A percentile compares a stretch with the other conserved stretches of the same genome.
Conservation (phyloP, 2,888 invertebrate species). For the Exephanes ischioxanthus region DNA sequence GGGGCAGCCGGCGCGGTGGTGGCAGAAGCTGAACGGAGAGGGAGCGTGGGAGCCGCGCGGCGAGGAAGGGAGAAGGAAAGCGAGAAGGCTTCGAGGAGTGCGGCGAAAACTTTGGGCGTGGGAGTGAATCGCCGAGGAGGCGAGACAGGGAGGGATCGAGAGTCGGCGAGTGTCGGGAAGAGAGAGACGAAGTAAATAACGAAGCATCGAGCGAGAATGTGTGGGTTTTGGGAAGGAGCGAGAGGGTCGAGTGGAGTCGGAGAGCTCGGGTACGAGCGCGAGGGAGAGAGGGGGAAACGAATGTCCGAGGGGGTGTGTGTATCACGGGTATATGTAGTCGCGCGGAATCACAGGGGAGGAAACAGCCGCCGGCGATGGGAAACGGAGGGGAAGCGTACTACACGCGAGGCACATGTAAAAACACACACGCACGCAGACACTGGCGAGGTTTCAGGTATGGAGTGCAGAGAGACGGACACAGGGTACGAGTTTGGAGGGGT, state of each 20-base stretch:
- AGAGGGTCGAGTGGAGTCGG: conserved; percentile 1
- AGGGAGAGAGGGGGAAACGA: conserved; percentile 1
- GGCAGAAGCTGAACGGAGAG: conserved; percentile 18
- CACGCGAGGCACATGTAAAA: conserved; percentile 10
- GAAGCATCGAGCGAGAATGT: conserved; percentile 2
- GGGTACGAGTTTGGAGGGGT: conserved; percentile 64
- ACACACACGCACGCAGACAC: not conserved
- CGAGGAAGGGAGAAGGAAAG: conserved; percentile 27
- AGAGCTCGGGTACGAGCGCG: not conserved
- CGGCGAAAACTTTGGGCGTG: not conserved
- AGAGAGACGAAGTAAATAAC: conserved; percentile 23
- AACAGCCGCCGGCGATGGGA: conserved; percentile 66
- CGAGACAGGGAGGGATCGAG: conserved; percentile 19
- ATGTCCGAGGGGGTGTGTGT: conserved; percentile 29
- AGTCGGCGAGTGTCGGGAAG: conserved; percentile 41
- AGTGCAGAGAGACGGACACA: conserved; percentile 12
- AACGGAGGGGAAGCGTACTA: conserved; percentile 39
- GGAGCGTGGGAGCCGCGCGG: conserved; percentile 15
- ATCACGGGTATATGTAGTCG: conserved; percentile 43
- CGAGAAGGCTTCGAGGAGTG: conserved; percentile 1
- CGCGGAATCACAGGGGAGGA: conserved; percentile 69
- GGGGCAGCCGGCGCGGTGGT: conserved; percentile 1
- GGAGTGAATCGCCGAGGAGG: not conserved
- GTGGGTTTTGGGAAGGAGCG: not conserved
- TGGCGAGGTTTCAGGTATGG: conserved; percentile 37